phyloP scores from a whole-genome alignment of 2,113 vertebrate species.

The Takifugu bimaculatus region DNA sequence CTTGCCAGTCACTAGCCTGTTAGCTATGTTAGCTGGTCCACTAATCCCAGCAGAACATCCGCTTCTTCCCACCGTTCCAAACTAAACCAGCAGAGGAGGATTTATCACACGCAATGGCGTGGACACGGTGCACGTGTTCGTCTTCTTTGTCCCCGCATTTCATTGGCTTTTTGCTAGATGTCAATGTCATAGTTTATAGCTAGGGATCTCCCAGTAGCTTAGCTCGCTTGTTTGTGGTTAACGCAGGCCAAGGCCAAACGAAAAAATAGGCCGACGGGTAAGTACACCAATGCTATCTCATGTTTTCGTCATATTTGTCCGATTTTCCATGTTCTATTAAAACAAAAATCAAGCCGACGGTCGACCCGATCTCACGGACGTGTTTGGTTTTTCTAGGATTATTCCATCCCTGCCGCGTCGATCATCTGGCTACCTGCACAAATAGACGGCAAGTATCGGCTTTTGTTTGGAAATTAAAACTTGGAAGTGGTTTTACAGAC shows the following conservation, averaged over 20 bases:
- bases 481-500: too few species aligned
- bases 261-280: constrained; percentile 54
- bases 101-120: constrained; percentile 38
- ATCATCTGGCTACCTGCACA: neutral
- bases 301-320: neutral
- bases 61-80: constrained; percentile 5
- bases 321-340: neutral
- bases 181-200: constrained; percentile 58
- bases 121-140: constrained; percentile 14
- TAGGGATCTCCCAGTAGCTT: constrained; percentile 52
- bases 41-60: constrained; percentile 27
- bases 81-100: neutral
- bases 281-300: constrained; percentile 33
- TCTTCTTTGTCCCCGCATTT: constrained; percentile 8
- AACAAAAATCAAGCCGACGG: neutral
- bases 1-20: constrained; percentile 52
- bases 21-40: constrained; percentile 56
- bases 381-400: neutral
- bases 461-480: too few species aligned
- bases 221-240: constrained; percentile 43
- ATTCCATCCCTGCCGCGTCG: neutral
- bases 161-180: constrained; percentile 30
- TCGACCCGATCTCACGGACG: too few species aligned
- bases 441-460: too few species aligned
- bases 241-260: constrained; percentile 47